These are phyloP conservation scores for Cosmia pyralina DNA, from an alignment of 2,888 invertebrate genomes.

Conservation along the genomic window DNA sequence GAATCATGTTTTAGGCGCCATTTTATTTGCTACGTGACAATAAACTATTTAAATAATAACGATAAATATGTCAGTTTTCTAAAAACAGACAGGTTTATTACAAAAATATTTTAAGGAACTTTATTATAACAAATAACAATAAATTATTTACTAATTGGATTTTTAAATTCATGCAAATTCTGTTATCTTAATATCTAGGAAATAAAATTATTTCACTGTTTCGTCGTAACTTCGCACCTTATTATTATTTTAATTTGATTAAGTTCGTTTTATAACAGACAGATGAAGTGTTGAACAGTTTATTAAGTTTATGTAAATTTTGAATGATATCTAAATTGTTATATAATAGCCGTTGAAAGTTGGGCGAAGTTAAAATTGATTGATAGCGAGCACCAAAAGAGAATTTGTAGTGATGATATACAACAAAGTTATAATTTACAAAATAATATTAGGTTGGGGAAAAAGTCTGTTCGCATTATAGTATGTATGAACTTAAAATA, in stretches of 20 bases:
- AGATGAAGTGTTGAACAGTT: conserved; percentile 36
- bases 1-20: conserved; percentile 15
- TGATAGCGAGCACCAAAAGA: not conserved
- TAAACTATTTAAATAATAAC: conserved; percentile 11
- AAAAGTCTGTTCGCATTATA: too few species aligned
- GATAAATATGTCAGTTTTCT: conserved; percentile 32
- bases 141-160: conserved; percentile 49
- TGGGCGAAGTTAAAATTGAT: conserved; percentile 13
- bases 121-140: conserved; percentile 46
- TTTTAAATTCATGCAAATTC: conserved; percentile 50
- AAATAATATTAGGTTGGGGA: too few species aligned
- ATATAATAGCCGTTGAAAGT: conserved; percentile 45
- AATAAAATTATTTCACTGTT: conserved; percentile 28
- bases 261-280: conserved; percentile 22
- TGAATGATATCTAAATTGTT: conserved; percentile 46
- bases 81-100: conserved; percentile 35
- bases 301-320: conserved; percentile 58
- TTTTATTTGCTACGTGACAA: not conserved
- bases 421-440: not conserved
- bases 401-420: not conserved
- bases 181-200: conserved; percentile 43
- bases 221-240: conserved; percentile 39
- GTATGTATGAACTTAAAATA: too few species aligned
- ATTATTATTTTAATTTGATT: conserved; percentile 48
- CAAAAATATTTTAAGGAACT: conserved; percentile 21